phyloP scores from a whole-genome alignment of 2,113 vertebrate species.

The Turdus rufiventris region DNA sequence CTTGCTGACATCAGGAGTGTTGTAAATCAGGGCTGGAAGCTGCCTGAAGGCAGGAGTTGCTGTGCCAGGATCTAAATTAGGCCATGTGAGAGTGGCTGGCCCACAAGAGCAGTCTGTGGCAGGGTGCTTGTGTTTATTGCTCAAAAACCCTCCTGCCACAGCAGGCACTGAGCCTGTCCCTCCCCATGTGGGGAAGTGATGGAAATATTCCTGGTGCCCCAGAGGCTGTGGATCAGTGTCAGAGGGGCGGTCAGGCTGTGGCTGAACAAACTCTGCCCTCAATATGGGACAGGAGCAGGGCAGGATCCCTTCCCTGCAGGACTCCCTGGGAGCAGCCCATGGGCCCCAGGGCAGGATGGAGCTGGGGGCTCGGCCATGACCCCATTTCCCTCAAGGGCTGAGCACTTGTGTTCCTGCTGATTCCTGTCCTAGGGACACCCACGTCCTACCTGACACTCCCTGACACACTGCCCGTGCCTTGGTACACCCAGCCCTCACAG shows the following conservation, averaged over 20 bases:
- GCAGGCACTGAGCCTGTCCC: neutral
- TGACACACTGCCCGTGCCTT: accelerated
- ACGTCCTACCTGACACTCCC: neutral
- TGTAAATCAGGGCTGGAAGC: neutral
- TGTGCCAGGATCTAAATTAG: neutral
- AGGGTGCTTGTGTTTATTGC: neutral
- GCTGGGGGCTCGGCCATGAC: accelerated
- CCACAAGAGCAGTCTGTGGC: neutral
- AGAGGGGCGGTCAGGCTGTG: accelerated
- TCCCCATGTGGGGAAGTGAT: neutral
- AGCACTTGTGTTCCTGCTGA: accelerated
- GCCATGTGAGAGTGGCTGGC: neutral
- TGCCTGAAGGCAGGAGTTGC: neutral
- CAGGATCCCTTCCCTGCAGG: neutral
- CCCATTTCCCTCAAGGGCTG: neutral
- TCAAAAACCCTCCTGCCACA: neutral
- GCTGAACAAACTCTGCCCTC: neutral
- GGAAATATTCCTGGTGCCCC: neutral
- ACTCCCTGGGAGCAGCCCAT: neutral
- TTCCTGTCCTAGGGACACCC: neutral
- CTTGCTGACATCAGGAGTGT: neutral
- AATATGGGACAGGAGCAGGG: neutral
- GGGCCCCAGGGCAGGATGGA: neutral
- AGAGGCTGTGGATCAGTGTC: neutral
- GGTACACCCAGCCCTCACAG: neutral